These are phyloP conservation scores for Solenodon paradoxus DNA, from an alignment of 2,113 vertebrate species.

Conservation along the genomic window DNA sequence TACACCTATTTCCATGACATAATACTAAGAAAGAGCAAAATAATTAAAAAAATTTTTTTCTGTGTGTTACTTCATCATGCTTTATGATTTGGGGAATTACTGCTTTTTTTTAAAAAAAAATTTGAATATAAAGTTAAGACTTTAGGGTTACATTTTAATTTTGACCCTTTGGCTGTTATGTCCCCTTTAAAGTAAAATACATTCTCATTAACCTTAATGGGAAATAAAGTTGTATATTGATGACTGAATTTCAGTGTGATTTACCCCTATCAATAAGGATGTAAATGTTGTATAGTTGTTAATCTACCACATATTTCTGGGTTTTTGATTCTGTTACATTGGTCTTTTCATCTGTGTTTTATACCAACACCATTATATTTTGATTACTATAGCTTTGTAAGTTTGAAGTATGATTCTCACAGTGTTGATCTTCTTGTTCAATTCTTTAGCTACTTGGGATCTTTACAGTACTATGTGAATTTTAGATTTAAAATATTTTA, in stretches of 20 bases:
- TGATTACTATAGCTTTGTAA: background rate
- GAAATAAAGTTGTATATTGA: constrained; percentile 46
- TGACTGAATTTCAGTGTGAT: constrained; percentile 31
- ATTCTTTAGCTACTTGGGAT: background rate
- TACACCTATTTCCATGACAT: constrained; percentile 41
- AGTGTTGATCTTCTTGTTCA: background rate
- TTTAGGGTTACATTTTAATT: constrained; percentile 39
- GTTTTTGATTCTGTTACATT: background rate
- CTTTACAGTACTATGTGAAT: background rate
- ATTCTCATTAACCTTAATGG: constrained; percentile 41
- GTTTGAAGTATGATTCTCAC: background rate
- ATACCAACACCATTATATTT: background rate
- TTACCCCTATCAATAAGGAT: background rate
- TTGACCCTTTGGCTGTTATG: constrained; percentile 5
- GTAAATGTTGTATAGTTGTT: background rate
- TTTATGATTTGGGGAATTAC: constrained; percentile 47
- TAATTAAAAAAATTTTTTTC: constrained; percentile 28
- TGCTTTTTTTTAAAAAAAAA: constrained; percentile 51
- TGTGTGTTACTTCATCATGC: constrained; percentile 19
- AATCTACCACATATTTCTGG: too few relatives aligned
- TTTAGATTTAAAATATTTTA: too few relatives aligned
- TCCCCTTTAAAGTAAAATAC: constrained; percentile 53
- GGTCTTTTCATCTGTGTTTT: background rate
- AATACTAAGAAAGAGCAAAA: constrained; percentile 45
- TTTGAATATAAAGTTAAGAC: constrained; percentile 47